phyloP scores from a whole-genome alignment of 2,113 vertebrate genomes.

The Eidolon helvum region DNA sequence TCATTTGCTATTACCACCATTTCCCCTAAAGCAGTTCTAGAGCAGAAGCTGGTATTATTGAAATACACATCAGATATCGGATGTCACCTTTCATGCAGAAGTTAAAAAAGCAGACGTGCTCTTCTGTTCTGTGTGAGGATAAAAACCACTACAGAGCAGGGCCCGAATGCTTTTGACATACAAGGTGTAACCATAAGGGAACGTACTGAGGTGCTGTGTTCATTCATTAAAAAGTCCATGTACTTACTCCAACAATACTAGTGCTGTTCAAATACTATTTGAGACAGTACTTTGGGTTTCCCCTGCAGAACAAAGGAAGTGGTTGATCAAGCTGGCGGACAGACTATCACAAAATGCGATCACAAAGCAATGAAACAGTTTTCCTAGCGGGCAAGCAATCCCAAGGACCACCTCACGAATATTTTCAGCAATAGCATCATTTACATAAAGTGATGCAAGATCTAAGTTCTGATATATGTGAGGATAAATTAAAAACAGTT shows the following conservation, averaged over 20 bases:
- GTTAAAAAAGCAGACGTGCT: slow-evolving; percentile 54
- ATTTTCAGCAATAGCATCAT: not conserved
- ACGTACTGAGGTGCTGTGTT: not conserved
- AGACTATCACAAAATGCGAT: not conserved
- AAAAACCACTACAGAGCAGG: slow-evolving; percentile 27
- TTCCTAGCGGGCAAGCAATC: not conserved
- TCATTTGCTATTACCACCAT: slow-evolving; percentile 33
- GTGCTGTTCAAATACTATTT: not conserved
- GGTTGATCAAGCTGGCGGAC: not conserved
- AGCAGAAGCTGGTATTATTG: slow-evolving; percentile 61
- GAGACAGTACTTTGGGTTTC: not conserved
- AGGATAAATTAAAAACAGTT: slow-evolving; percentile 25
- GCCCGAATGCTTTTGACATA: not conserved
- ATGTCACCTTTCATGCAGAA: slow-evolving; percentile 56
- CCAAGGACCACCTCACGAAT: not conserved
- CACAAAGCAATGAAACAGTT: not conserved
- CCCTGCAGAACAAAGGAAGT: slow-evolving; percentile 3
- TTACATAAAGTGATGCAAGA: slow-evolving; percentile 19
- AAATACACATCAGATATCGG: slow-evolving; percentile 49
- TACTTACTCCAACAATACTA: not conserved
- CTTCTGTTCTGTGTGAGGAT: slow-evolving; percentile 20
- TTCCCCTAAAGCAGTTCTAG: slow-evolving; percentile 43
- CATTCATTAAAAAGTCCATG: not conserved
- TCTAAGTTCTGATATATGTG: not conserved
- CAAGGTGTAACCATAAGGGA: slow-evolving; percentile 69